Conservation (phyloP, 2,113 vertebrate genomes). For the Pachyramphus minor region DNA sequence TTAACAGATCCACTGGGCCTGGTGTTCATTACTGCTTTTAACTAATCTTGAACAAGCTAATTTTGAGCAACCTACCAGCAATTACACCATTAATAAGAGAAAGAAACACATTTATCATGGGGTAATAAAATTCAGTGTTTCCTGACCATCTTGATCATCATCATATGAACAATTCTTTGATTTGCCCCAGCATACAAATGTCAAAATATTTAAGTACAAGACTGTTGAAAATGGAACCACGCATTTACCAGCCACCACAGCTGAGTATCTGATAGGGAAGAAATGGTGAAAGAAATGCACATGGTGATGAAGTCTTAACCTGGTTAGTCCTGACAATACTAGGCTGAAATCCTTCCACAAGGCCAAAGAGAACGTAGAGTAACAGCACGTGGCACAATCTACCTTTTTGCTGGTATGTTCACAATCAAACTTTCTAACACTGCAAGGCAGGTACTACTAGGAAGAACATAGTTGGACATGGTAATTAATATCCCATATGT, state of each 20-base stretch:
- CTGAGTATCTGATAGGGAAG: background rate
- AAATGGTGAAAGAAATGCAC: background rate
- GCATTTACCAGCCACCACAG: background rate
- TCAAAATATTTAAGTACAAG: background rate
- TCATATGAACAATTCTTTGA: background rate
- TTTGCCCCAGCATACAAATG: background rate
- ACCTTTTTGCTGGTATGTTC: background rate
- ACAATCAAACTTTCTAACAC: background rate
- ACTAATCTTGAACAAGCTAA: background rate
- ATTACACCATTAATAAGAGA: background rate
- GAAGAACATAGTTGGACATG: background rate
- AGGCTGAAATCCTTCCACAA: background rate
- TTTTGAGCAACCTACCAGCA: background rate
- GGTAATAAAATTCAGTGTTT: background rate
- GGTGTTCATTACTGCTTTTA: background rate
- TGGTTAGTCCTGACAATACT: background rate
- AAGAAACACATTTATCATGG: background rate
- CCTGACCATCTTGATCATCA: background rate
- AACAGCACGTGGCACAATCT: background rate
- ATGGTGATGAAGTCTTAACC: background rate
- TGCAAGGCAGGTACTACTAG: background rate
- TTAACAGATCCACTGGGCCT: background rate
- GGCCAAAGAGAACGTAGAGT: background rate
- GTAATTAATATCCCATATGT: background rate
- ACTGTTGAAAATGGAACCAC: background rate